Evolutionary conservation across 2,888 invertebrate genomes (phyloP).

Genomic region (Dasypogon diadema): DNA sequence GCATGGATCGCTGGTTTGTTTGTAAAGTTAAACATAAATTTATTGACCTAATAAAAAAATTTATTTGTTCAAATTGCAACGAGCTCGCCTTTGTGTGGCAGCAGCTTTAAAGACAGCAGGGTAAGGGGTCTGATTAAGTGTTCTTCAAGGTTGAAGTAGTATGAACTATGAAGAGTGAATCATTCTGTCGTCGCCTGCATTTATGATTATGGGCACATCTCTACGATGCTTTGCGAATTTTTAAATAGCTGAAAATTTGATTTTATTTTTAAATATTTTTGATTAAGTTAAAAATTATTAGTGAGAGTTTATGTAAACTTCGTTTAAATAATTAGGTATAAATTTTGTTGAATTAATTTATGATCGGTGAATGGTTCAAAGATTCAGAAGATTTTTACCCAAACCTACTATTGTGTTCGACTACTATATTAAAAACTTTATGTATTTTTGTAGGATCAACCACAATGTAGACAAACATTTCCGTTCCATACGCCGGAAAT

Average conservation of each 20-base stretch:
- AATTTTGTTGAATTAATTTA: too few species aligned
- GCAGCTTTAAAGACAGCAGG: neutral
- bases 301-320: too few species aligned
- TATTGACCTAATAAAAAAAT: constrained; percentile 45
- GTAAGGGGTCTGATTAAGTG: constrained; percentile 1
- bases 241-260: neutral
- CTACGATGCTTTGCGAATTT: neutral
- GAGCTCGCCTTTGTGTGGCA: neutral
- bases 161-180: constrained; percentile 37
- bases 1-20: constrained; percentile 5
- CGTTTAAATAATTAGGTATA: too few species aligned
- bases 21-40: constrained; percentile 35
- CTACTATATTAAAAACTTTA: too few species aligned
- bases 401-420: too few species aligned
- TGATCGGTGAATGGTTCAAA: too few species aligned
- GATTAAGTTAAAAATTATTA: too few species aligned
- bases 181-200: constrained; percentile 34
- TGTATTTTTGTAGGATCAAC: too few species aligned
- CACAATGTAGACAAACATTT: too few species aligned
- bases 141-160: constrained; percentile 42
- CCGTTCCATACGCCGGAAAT: too few species aligned
- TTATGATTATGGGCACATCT: constrained; percentile 23
- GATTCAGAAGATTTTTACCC: too few species aligned
- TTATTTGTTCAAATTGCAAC: constrained; percentile 28
- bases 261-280: too few species aligned